Base-by-base conservation (phyloP, 2,113 vertebrate genomes). In the Phoenicopterus ruber region DNA sequence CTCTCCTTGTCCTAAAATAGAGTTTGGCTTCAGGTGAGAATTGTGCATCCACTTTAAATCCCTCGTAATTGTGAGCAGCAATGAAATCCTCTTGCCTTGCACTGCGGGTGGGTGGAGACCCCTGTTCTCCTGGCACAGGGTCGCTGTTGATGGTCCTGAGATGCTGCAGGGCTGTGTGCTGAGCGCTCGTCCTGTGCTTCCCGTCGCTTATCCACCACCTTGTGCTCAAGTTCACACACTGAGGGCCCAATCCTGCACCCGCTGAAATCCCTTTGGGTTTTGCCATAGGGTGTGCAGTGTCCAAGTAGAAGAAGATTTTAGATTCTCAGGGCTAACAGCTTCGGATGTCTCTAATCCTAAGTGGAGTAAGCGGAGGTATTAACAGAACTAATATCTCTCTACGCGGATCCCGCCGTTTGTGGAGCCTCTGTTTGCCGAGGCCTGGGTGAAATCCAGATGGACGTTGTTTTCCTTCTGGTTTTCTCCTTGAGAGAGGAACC, bases 151-250 rank as follows among this genome's bases (percentile, higher is more conserved):
- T 7, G 59, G 28, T 34, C 10, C 54, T 17, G 69, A 26, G 74
- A 8, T 31, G 62, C 42, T 55, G 67, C 61, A 26, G 54, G 72
- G 59, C 5, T 9, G 22, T 1, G 2, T 24, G 38, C 74, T 21
- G 67, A 38, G 49, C 3, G 3, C 67, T 55, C 4, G 0, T 22
- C 78, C 36, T 28, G 16, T 13, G 31, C 11, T 63, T 31, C 7
- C 18, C 21, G 4, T 4, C 69, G 25, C 49, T 32, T 17, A 4
- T 0, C 46, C 25, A 0, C 65, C 17, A 1, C 73, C 15, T 44
- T 31, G 17, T 14, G 4, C 57, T 40, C 65, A 24, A 31, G 50
- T 24, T 73, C 72, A 10, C 38, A 17, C 26, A 2, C 57, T 3
- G 11, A 34, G 3, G 36, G 47, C 67, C 31, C 6, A 2, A 0